Conservation (phyloP, 2,113 vertebrate genomes). For the Calypte anna region DNA sequence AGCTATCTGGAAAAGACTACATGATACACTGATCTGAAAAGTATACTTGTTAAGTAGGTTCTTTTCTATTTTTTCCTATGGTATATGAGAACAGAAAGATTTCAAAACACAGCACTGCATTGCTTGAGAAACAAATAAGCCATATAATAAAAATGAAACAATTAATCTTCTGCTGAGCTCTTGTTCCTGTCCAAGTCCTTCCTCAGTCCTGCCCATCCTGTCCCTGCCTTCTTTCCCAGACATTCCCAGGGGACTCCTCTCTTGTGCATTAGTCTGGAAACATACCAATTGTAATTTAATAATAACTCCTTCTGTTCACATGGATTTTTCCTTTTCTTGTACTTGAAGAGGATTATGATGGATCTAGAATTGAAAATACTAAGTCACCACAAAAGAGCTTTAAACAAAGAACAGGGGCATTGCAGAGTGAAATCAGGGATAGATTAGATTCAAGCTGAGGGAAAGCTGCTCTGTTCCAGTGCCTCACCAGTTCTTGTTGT, state of each 20-base stretch:
- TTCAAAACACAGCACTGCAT: constrained; percentile 45
- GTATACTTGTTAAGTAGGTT: not conserved
- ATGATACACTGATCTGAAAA: not conserved
- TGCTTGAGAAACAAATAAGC: constrained; percentile 66
- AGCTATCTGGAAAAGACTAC: constrained; percentile 38
- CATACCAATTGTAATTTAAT: not conserved
- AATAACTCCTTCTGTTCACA: not conserved
- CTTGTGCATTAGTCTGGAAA: constrained; percentile 75
- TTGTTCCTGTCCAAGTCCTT: constrained; percentile 45
- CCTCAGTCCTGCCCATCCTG: constrained; percentile 58
- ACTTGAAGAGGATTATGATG: not conserved
- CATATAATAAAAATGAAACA: constrained; percentile 68
- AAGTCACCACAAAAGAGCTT: too few species aligned
- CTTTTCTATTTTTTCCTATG: not conserved
- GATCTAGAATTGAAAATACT: not conserved
- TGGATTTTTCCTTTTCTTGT: constrained; percentile 20
- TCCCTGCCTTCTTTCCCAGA: constrained; percentile 65
- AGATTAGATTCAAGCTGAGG: too few species aligned
- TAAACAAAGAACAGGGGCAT: too few species aligned
- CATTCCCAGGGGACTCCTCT: constrained; percentile 64
- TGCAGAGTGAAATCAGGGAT: too few species aligned
- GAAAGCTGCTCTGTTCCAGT: too few species aligned
- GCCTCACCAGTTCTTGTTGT: too few species aligned
- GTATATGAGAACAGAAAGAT: constrained; percentile 40
- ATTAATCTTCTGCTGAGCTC: constrained; percentile 45